phyloP scores from a whole-genome alignment of 2,113 vertebrate species.

The Centropristis striata region DNA sequence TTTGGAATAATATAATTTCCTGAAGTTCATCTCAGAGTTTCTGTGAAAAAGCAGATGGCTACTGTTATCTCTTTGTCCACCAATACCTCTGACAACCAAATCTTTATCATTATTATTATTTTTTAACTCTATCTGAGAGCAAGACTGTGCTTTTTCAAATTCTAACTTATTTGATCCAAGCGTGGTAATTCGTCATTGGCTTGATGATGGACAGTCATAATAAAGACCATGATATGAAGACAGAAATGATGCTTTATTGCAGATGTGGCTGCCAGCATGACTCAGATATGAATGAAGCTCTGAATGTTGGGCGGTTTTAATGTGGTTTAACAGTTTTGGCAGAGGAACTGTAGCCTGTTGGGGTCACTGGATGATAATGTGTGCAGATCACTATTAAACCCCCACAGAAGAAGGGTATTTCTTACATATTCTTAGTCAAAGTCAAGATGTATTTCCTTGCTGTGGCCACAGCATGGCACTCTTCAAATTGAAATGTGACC shows the following conservation, averaged over 20 bases:
- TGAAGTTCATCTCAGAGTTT: not conserved
- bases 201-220: conserved; percentile 32
- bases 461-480: conserved; percentile 72
- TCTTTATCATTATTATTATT: not conserved
- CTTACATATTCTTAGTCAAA: conserved; percentile 32
- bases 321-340: conserved; percentile 49
- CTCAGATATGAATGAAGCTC: conserved; percentile 6
- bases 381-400: conserved; percentile 38
- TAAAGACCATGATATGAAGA: conserved; percentile 34
- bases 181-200: not conserved
- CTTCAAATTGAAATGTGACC: conserved; percentile 66
- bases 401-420: conserved; percentile 29
- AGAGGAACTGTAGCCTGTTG: not conserved
- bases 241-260: conserved; percentile 17
- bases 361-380: conserved; percentile 26
- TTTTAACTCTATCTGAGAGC: conserved; percentile 4
- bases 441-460: conserved; percentile 56
- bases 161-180: conserved; percentile 16
- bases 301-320: conserved; percentile 22
- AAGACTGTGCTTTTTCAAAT: conserved; percentile 5
- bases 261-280: conserved; percentile 30
- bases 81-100: not conserved
- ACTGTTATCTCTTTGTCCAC: not conserved
- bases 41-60: not conserved
- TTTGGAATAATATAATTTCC: not conserved